Percentiles rank a stretch among this genome's conserved stretches.
Conservation (phyloP, 2,888 invertebrate genomes). For the Oscheius sp. region DNA sequence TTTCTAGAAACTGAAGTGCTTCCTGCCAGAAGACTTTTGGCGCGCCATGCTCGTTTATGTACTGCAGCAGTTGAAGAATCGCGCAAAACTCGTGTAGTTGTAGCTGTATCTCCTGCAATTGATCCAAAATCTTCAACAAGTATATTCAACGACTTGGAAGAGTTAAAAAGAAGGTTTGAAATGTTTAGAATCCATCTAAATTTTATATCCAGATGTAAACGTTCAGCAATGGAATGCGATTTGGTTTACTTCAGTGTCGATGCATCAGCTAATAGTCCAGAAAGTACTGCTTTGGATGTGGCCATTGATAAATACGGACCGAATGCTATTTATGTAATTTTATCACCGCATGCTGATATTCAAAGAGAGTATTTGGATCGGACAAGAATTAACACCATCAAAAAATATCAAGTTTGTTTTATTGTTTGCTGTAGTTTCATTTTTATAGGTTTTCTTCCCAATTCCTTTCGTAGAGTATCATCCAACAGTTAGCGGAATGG, state of each 20-base stretch:
- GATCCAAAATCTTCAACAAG: slow-evolving; percentile 56
- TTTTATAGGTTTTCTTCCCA: slow-evolving; percentile 82
- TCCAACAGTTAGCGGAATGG: slow-evolving; percentile 77
- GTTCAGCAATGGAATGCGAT: slow-evolving; percentile 63
- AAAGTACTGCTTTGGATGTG: slow-evolving; percentile 66
- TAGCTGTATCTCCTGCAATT: slow-evolving; percentile 60
- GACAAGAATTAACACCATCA: slow-evolving; percentile 93
- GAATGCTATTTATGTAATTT: slow-evolving; percentile 66
- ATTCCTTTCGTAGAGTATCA: slow-evolving; percentile 90
- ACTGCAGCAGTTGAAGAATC: slow-evolving; percentile 77
- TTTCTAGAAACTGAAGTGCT: slow-evolving; percentile 64
- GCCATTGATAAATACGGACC: slow-evolving; percentile 71
- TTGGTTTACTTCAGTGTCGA: slow-evolving; percentile 49
- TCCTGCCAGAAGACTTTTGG: slow-evolving; percentile 81
- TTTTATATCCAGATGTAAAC: slow-evolving; percentile 55
- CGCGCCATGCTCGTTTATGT: slow-evolving; percentile 81
- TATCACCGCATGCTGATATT: slow-evolving; percentile 78
- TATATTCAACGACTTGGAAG: slow-evolving; percentile 65
- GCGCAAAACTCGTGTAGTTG: slow-evolving; percentile 64
- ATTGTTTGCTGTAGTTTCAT: not conserved
- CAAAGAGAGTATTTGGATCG: slow-evolving; percentile 89
- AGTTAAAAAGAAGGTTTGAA: slow-evolving; percentile 61
- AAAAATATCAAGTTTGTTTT: slow-evolving; percentile 81
- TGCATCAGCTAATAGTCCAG: slow-evolving; percentile 32
- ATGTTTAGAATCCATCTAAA: not conserved